Conservation (phyloP, 53 echinoderm and acorn worm species). For the Henricia sp. region DNA sequence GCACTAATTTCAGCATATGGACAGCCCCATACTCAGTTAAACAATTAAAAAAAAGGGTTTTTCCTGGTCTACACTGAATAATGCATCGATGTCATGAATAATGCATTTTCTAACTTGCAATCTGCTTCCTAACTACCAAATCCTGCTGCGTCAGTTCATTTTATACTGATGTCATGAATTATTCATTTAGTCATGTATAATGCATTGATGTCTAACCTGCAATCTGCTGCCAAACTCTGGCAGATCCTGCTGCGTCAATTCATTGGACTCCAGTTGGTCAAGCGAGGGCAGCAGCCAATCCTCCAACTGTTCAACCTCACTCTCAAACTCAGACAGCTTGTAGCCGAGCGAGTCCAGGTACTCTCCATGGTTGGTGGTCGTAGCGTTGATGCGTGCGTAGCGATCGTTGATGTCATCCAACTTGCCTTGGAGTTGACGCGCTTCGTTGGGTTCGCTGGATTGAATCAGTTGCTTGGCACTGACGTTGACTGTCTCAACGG, state of each 20-base stretch:
- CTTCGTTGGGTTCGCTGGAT: conserved; percentile 81
- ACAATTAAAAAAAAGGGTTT: too few species aligned
- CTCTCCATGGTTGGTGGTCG: conserved; percentile 75
- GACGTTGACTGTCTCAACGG: conserved; percentile 82
- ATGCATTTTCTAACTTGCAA: too few species aligned
- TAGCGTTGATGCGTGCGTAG: conserved; percentile 60
- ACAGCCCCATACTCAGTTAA: too few species aligned
- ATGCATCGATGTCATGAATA: too few species aligned
- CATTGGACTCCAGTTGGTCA: conserved; percentile 83
- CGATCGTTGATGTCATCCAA: conserved; percentile 82
- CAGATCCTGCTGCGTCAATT: conserved; percentile 74
- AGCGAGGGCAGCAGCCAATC: conserved; percentile 95
- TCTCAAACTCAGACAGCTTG: conserved; percentile 85
- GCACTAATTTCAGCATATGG: too few species aligned
- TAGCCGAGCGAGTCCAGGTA: conserved; percentile 72
- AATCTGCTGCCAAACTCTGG: conserved; percentile 83
- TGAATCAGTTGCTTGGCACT: conserved; percentile 74
- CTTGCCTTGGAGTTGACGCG: conserved; percentile 88
- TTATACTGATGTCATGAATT: too few species aligned
- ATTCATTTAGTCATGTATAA: too few species aligned
- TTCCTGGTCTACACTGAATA: too few species aligned
- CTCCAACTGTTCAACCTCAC: conserved; percentile 88
- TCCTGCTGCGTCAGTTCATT: too few species aligned
- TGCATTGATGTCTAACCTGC: conserved; percentile 63
- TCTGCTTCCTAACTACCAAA: too few species aligned